Base-by-base conservation (phyloP, 2,888 invertebrate species). In the Acanthosoma haemorrhoidale region DNA sequence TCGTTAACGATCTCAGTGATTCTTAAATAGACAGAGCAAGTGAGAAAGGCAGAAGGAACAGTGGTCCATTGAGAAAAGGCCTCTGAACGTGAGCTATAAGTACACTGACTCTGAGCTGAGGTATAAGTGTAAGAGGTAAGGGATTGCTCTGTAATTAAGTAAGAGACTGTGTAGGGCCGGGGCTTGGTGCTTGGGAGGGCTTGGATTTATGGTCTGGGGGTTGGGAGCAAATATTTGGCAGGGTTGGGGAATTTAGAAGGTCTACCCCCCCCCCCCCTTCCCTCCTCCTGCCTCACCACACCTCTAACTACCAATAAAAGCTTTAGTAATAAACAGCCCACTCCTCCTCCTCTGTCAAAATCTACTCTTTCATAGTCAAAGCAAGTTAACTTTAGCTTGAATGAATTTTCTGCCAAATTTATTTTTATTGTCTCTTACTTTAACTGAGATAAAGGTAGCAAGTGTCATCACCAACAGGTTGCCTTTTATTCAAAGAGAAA, bases 221-320 rank as follows among this genome's bases (percentile, higher is more conserved):
- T 43, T 15, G 43, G 43, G 43, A 43, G 43, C 43, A 43, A 43
- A 43, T 43, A 43, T 43, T 43, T 43, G 31, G 31, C 59, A 59
- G 59, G 21, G 21, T 59, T 31, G 59, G 38, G 59, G 31, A 32
- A 59, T 32, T 34, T 32, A 34, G 59, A 36, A 36, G 9, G 11
- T 11, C 31, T 16, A 8, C 31, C 29, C 59, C 43, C 43, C 43
- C 13, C 43, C 43, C 13, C 13, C 43, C 43, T n/a, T n/a, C 13
- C 43, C 43, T n/a, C 43, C 13, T 4, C 32, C 59, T 15, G 13
- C 5, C 4, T 21, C 21, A 13, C 34, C 59, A 25, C 31, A 34
- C 34, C 31, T 59, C 59, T 32, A 34, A 59, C 59, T 13, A 59
- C 59, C 31, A 31, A 59, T 59, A 32, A 31, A 31, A 59, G 43